Evolutionary conservation across 2,797 vertebrate species (phyloP).

Genomic region (Gastrophryne carolinensis): DNA sequence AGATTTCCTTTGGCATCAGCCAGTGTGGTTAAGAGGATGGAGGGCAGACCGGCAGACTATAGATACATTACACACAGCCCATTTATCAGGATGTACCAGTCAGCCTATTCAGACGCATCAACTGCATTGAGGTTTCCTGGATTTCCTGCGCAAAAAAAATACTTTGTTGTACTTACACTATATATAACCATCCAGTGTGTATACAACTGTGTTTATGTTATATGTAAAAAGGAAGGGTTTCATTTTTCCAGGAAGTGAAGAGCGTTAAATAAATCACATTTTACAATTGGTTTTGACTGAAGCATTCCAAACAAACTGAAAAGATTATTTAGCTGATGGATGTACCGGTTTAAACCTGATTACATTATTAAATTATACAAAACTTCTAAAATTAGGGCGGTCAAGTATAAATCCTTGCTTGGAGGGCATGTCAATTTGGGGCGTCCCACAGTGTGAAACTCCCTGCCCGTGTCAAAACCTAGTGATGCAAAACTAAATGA

Average conservation of each 20-base stretch:
- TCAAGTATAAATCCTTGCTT: too few relatives aligned
- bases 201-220: conserved; percentile 1
- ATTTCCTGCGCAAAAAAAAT: conserved; percentile 25
- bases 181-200: background rate
- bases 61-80: background rate
- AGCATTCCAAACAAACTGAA: too few relatives aligned
- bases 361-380: too few relatives aligned
- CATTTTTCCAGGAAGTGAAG: background rate
- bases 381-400: too few relatives aligned
- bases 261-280: background rate
- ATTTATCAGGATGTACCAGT: conserved; percentile 10
- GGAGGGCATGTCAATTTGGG: too few relatives aligned
- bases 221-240: background rate
- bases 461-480: too few relatives aligned
- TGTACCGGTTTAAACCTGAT: too few relatives aligned
- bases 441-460: too few relatives aligned
- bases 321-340: too few relatives aligned
- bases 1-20: conserved; percentile 34
- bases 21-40: conserved; percentile 8
- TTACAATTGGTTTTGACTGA: too few relatives aligned
- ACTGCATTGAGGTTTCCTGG: conserved; percentile 24
- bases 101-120: background rate
- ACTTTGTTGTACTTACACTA: conserved; percentile 14
- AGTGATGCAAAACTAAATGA: too few relatives aligned
- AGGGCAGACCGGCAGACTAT: conserved; percentile 4